Evolutionary conservation across 1,140 invertebrate species (phyloP).

Genomic region (Druon quercuslanigerum): DNA sequence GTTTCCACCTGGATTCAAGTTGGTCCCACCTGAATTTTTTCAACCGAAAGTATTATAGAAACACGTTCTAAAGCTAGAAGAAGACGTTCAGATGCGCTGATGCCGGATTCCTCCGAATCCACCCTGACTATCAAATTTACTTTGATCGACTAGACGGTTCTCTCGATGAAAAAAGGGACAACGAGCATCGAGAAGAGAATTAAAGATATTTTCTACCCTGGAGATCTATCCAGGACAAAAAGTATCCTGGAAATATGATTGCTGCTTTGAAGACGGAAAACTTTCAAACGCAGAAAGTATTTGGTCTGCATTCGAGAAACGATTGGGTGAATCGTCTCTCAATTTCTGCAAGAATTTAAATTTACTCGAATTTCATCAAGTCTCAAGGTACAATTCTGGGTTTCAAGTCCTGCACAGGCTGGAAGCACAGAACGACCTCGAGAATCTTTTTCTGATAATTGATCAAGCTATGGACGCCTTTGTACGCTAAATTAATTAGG

Average conservation of each 20-base stretch:
- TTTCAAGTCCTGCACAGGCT: constrained; percentile 51
- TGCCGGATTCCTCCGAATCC: background rate
- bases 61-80: constrained; percentile 5
- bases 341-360: constrained; percentile 5
- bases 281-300: constrained; percentile 27
- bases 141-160: constrained; percentile 29
- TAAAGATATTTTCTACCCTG: background rate
- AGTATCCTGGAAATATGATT: background rate
- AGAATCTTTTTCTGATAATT: constrained; percentile 6
- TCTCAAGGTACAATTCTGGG: constrained; percentile 26
- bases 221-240: background rate
- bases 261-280: background rate
- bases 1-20: background rate
- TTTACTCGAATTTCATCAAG: background rate
- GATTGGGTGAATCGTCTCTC: background rate
- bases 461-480: constrained; percentile 5
- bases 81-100: background rate
- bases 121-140: background rate
- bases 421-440: constrained; percentile 37
- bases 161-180: background rate
- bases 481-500: constrained; percentile 4
- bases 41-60: background rate
- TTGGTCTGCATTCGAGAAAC: background rate
- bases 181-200: constrained; percentile 16
- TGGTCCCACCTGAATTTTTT: constrained; percentile 13